Conservation (phyloP, 1,140 invertebrate species). For the Drosophila mayri region DNA sequence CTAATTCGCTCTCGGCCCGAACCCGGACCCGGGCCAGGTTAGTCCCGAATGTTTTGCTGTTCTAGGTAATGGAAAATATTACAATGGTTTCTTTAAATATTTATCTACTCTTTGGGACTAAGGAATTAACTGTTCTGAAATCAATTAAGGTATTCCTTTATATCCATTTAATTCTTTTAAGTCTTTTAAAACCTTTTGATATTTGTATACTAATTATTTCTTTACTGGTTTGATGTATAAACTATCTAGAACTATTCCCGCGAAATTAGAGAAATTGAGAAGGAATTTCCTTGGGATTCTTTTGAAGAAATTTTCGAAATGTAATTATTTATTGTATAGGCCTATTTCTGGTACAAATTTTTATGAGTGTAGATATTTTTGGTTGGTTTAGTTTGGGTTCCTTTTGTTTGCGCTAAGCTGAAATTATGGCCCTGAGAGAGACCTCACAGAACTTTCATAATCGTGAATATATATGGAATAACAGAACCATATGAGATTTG, state of each 20-base stretch:
- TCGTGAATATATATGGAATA: neutral
- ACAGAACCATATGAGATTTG: conserved; percentile 27
- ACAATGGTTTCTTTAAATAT: conserved; percentile 28
- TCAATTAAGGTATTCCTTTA: neutral
- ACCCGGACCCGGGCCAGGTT: conserved; percentile 24
- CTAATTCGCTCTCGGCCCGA: conserved; percentile 60
- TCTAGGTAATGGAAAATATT: conserved; percentile 10
- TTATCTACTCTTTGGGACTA: neutral
- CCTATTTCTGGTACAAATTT: neutral
- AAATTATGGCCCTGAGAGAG: conserved; percentile 59
- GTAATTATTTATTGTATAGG: neutral
- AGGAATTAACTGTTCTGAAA: neutral
- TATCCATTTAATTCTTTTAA: no score
- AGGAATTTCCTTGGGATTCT: neutral
- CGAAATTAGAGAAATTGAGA: neutral
- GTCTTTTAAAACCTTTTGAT: no score
- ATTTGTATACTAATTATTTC: neutral
- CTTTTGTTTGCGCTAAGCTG: conserved; percentile 43
- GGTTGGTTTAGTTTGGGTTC: conserved; percentile 19
- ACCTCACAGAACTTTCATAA: conserved; percentile 29
- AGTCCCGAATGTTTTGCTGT: conserved; percentile 16
- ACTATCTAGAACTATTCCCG: neutral
- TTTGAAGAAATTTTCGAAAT: neutral
- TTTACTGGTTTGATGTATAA: neutral
- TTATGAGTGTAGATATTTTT: conserved; percentile 37